Evolutionary conservation across 2,113 vertebrate species (phyloP), one percentile per base, ranked within the genome.

Genomic region (Gymnarchus niloticus): DNA sequence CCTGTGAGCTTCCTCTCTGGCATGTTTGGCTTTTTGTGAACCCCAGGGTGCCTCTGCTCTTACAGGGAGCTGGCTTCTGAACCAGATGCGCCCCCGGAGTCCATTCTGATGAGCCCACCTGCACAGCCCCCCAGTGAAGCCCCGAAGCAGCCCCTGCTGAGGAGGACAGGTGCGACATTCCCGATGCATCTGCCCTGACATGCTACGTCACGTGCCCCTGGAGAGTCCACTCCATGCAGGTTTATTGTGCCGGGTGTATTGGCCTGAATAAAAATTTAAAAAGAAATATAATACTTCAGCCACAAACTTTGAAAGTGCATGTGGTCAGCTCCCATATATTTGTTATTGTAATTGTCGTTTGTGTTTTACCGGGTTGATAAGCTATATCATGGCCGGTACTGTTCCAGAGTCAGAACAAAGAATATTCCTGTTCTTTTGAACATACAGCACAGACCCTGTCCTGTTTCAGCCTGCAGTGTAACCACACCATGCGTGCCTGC

Each of bases 161-260:
- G 97, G 46, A 95, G 97, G 90, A 97, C 98, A 91, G 96, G 97
- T 99, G 89, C 87, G 92, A 73, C 65, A 33, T 37, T 9, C 61
- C 28, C 28, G n/a, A n/a, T n/a, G n/a, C n/a, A n/a, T n/a, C n/a
- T n/a, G n/a, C n/a, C n/a, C n/a, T n/a, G n/a, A n/a, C 61, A 37
- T 37, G 19, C 12, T 69, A 14, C 28, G 25, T n/a, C 57, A 25
- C 5, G 21, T 57, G 8, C n/a, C 8, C 56, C 23, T 2, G 57
- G 57, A 12, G 57, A 8, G 57, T 33, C 25, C 25, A 61, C 59
- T 10, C 61, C 28, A 65, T 4, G 1, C 3, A 12, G 61, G 3
- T 3, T 0, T 33, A 33, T 6, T 65, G 1, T 65, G 17, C n/a
- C n/a, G 28, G 10, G 56, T 0, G 56, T 23, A 57, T 57, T 23